These are phyloP conservation scores for Macroramphosus scolopax DNA, from an alignment of 2,797 vertebrate species.

Conservation along the genomic window DNA sequence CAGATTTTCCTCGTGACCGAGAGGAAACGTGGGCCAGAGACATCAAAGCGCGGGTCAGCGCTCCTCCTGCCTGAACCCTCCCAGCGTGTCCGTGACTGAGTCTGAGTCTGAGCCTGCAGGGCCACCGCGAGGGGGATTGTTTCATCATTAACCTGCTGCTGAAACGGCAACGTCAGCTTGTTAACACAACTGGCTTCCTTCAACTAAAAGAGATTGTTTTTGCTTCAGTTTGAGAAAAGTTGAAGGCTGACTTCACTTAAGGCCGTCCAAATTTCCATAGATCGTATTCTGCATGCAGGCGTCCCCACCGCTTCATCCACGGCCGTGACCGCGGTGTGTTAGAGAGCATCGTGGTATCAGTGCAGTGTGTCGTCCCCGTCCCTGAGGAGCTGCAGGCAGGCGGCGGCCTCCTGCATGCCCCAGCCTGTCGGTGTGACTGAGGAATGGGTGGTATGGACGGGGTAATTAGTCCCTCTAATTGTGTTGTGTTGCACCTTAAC, in stretches of 20 bases:
- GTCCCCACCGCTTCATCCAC: no score
- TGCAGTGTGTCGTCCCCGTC: conserved; percentile 6
- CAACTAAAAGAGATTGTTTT: conserved; percentile 1
- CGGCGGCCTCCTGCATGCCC: conserved; percentile 44
- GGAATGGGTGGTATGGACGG: conserved; percentile 63
- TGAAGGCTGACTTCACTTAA: no score
- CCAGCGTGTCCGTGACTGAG: conserved; percentile 39
- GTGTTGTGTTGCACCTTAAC: conserved; percentile 43
- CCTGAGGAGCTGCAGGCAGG: conserved; percentile 10
- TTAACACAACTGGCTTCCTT: conserved; percentile 14
- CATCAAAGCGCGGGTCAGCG: conserved; percentile 58
- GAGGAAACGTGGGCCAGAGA: conserved; percentile 37
- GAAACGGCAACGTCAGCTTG: conserved; percentile 38
- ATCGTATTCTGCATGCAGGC: no score
- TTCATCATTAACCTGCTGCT: conserved; percentile 63
- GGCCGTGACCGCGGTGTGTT: no score
- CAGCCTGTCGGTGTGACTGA: conserved; percentile 57
- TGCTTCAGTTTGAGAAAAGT: not conserved
- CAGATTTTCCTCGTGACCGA: conserved; percentile 45
- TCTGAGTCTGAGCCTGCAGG: conserved; percentile 49
- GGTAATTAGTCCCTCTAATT: conserved; percentile 71
- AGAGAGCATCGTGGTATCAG: no score
- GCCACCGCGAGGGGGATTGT: conserved; percentile 7
- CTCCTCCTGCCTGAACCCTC: conserved; percentile 44
- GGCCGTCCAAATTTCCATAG: no score